phyloP scores from a whole-genome alignment of 2,888 invertebrate species.

The Napeogenes sylphis region DNA sequence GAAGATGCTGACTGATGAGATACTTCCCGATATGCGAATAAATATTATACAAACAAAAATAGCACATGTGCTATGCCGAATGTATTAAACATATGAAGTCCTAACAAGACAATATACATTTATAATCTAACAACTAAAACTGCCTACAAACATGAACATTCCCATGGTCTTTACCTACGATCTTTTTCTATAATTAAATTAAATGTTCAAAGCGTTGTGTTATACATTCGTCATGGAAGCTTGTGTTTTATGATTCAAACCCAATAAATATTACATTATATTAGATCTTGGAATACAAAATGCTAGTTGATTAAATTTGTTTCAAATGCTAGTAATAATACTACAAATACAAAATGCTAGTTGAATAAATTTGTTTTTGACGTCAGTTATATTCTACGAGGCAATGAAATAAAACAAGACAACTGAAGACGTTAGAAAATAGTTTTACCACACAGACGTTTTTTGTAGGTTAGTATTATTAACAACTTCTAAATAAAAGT shows the following conservation, averaged over 20 bases:
- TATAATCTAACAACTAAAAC: not conserved
- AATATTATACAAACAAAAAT: no score
- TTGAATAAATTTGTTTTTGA: not conserved
- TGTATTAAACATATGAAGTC: no score
- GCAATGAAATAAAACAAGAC: no score
- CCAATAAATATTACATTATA: conserved; percentile 7
- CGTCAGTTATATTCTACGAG: not conserved
- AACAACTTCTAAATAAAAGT: conserved; percentile 36
- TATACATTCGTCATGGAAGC: conserved; percentile 28
- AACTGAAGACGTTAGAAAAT: not conserved
- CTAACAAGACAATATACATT: no score
- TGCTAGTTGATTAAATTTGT: not conserved
- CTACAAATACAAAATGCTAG: not conserved
- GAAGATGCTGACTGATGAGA: not conserved
- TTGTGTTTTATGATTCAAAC: conserved; percentile 26
- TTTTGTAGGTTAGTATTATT: conserved; percentile 38
- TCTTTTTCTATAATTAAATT: conserved; percentile 28
- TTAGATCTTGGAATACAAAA: not conserved
- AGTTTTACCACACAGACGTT: conserved; percentile 1
- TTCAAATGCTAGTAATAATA: no score
- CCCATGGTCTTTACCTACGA: conserved; percentile 36
- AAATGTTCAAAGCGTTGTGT: conserved; percentile 24
- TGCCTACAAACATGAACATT: conserved; percentile 25
- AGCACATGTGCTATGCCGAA: no score
- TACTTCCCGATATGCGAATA: not conserved